phyloP scores from a whole-genome alignment of 2,888 invertebrate species.

The Elegia similella region DNA sequence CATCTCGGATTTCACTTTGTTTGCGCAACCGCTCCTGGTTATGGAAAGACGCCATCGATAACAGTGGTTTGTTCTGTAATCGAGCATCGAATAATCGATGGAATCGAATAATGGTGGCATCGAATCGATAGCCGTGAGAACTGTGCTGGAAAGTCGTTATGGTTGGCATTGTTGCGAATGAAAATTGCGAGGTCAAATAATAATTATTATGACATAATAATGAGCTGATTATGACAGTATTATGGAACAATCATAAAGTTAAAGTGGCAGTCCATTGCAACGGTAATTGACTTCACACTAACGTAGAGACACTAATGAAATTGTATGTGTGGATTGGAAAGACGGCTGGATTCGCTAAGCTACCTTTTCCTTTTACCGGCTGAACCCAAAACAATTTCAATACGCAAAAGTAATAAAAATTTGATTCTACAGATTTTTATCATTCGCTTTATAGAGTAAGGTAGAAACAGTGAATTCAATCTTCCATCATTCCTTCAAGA shows the following conservation, averaged over 20 bases:
- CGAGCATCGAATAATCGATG: slow-evolving; percentile 2
- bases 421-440: no score
- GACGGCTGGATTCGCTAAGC: no score
- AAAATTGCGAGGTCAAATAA: background rate
- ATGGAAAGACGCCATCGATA: slow-evolving; percentile 14
- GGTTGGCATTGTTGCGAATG: background rate
- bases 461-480: no score
- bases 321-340: no score
- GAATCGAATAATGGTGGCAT: background rate
- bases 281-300: no score
- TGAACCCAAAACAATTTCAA: no score
- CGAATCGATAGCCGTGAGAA: slow-evolving; percentile 13
- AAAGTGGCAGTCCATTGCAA: no score
- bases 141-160: slow-evolving; percentile 4
- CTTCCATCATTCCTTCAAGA: no score
- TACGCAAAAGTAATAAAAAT: no score
- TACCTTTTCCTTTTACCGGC: no score
- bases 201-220: slow-evolving; percentile 9
- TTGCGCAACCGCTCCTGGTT: slow-evolving; percentile 12
- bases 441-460: no score
- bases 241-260: background rate
- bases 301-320: no score
- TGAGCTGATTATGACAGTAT: background rate
- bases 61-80: background rate
- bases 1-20: slow-evolving; percentile 7